These are phyloP conservation scores for Peromyscus aztecus DNA, from an alignment of 2,797 vertebrate genomes.

Conservation along the genomic window DNA sequence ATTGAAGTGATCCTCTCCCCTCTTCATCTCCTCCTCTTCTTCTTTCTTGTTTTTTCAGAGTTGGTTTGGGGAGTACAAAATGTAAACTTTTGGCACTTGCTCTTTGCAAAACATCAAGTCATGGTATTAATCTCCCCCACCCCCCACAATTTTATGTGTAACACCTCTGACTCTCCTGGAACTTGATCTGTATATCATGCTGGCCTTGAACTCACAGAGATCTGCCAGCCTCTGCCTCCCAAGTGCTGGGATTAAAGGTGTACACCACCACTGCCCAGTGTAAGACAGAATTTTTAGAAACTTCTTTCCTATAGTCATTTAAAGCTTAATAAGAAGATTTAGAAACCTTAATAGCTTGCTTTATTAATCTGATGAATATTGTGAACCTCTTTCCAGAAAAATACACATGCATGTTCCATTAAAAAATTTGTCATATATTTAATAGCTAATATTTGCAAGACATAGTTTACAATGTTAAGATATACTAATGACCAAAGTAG, in stretches of 20 bases:
- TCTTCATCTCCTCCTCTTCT: no score
- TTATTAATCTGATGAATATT: conserved; percentile 43
- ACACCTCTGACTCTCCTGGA: no score
- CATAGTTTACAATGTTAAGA: conserved; percentile 38
- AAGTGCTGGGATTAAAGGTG: no score
- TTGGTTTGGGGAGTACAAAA: conserved; percentile 32
- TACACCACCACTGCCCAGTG: background rate
- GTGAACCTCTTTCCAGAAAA: conserved; percentile 55
- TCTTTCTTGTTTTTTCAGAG: background rate
- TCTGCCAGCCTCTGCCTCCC: no score
- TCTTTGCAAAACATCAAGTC: background rate
- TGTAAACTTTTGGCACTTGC: conserved; percentile 43
- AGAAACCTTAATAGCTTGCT: conserved; percentile 30
- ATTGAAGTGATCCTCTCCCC: background rate
- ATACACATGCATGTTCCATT: background rate
- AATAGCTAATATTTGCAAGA: background rate
- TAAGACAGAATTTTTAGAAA: conserved; percentile 36
- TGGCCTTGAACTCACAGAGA: no score
- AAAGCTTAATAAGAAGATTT: conserved; percentile 56
- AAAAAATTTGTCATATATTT: conserved; percentile 5
- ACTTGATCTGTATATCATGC: no score
- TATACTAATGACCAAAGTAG: conserved; percentile 6
- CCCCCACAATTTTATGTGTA: no score
- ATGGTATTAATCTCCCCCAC: background rate
- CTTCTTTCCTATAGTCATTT: conserved; percentile 25